phyloP scores from a whole-genome alignment of 2,888 invertebrate genomes.

The Parasteatoda lunata region DNA sequence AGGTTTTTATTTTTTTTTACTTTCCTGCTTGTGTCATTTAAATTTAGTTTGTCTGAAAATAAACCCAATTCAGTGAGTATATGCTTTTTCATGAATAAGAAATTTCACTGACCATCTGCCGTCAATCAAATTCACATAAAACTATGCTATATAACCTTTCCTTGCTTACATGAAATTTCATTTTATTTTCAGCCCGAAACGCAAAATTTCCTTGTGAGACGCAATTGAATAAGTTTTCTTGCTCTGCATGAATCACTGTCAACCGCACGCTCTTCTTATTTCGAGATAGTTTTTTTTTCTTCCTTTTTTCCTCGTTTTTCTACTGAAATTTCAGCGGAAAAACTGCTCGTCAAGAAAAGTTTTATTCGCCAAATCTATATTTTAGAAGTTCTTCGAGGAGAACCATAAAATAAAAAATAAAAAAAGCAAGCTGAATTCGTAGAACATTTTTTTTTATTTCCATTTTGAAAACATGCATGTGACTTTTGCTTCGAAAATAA shows the following conservation, averaged over 20 bases:
- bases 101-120: constrained; percentile 27
- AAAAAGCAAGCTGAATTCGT: background rate
- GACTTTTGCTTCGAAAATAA: background rate
- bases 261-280: background rate
- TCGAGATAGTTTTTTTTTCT: background rate
- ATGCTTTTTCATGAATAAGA: constrained; percentile 25
- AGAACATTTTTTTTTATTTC: background rate
- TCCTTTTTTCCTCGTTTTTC: background rate
- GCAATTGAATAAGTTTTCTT: background rate
- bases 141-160: background rate
- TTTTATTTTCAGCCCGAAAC: background rate
- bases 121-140: constrained; percentile 21
- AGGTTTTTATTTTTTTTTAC: no score
- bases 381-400: background rate
- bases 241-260: constrained; percentile 16
- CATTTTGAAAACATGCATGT: background rate
- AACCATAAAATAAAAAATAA: background rate
- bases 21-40: no score
- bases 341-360: constrained; percentile 1
- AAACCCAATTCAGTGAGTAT: no score
- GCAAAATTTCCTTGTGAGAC: background rate
- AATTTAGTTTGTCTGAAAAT: no score
- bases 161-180: constrained; percentile 4
- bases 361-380: constrained; percentile 5
- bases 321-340: background rate